These are phyloP conservation scores for Potamarius usumacintae DNA, from an alignment of 2,113 vertebrate genomes.

Conservation along the genomic window DNA sequence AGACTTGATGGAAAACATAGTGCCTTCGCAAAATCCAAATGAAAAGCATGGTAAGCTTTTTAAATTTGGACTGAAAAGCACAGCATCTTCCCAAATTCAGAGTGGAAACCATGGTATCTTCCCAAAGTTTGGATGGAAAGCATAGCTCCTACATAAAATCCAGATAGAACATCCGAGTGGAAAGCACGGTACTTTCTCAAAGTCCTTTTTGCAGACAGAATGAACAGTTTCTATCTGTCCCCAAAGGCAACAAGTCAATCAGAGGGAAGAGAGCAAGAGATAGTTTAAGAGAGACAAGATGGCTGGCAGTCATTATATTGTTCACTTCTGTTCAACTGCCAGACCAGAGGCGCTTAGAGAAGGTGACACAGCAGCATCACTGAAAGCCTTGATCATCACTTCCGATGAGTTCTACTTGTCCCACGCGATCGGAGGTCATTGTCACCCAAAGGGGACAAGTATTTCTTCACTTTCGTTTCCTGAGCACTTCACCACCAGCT, in stretches of 20 bases:
- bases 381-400: constrained; percentile 29
- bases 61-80: background rate
- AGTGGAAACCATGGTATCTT: background rate
- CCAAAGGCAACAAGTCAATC: constrained; percentile 10
- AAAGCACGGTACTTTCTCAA: background rate
- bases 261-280: background rate
- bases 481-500: constrained; percentile 8
- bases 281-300: constrained; percentile 27
- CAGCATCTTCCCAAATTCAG: background rate
- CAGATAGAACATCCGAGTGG: too few species aligned
- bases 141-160: background rate
- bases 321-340: constrained; percentile 38
- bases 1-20: background rate
- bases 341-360: constrained; percentile 17
- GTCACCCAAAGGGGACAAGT: constrained; percentile 17
- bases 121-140: background rate
- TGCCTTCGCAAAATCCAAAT: background rate
- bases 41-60: background rate
- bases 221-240: constrained; percentile 44
- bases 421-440: constrained; percentile 36
- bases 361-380: background rate
- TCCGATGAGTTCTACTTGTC: background rate
- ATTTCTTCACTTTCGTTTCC: background rate
- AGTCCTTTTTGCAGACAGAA: constrained; percentile 20
- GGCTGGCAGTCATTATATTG: constrained; percentile 49